Base-by-base conservation (phyloP, 2,113 vertebrate species). In the Sorex fumeus region DNA sequence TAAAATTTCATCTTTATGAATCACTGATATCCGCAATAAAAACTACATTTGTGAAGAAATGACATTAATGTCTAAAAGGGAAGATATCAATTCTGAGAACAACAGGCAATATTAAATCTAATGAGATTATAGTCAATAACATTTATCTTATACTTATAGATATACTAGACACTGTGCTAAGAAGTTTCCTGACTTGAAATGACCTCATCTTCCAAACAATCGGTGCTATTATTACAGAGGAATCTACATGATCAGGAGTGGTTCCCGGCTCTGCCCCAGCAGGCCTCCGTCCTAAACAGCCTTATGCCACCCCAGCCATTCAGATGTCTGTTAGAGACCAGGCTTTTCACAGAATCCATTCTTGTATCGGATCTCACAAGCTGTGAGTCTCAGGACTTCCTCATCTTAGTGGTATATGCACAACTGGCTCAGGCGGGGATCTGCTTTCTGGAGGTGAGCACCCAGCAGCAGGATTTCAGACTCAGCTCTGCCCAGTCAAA, bases 1-100 rank as follows among this genome's bases (percentile, higher is more conserved):
- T 71, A 84, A 93, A 93, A 88, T 75, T 91, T 94, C 50, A 94
- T 27, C 47, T 8, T 45, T 12, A 36, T 83, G 50, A 88, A 45
- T 92, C 83, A 88, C 47, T 80, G 32, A 64, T 81, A 47, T 60
- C n/a, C n/a, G 81, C 28, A 87, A 8, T 78, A 69, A 95, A 84
- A 45, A 83, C 50, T 88, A 8, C 1, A 64, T 34, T 21, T 80
- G 32, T 83, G 60, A 23, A n/a, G 45, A 71, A 91, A 91, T 83
- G 6, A 71, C 69, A 78, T 19, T n/a, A 62, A 40, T 62, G 25
- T 30, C 16, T 18, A 74, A 36, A 66, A 87, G 12, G 19, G 13
- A 92, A 75, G 18, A 45, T 32, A 83, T 21, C 12, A 12, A 72
- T 81, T 85, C 67, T 84, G 25, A 81, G 12, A 88, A 84, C 3